A percentile compares a stretch with the other conserved stretches of the same genome.
Evolutionary conservation across 2,888 invertebrate species (phyloP).

Genomic region (Aelia acuminata): DNA sequence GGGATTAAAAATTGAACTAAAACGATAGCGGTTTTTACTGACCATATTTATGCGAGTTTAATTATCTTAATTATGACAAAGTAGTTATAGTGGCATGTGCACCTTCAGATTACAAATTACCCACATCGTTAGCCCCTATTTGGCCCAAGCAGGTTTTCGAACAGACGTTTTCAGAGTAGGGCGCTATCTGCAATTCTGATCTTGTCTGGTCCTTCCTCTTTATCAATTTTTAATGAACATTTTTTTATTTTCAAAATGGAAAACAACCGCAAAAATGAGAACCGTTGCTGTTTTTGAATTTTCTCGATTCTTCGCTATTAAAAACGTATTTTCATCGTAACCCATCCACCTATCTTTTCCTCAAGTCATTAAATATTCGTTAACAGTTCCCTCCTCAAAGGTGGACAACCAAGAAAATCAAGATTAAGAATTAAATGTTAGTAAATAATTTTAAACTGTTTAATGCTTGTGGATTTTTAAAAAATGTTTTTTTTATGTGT

Average conservation of each 20-base stretch:
- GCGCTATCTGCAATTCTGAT: not conserved
- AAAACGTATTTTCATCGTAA: not conserved
- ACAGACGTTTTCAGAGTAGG: not conserved
- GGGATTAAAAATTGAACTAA: no score
- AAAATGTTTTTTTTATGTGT: no score
- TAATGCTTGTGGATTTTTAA: no score
- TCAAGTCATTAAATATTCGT: not conserved
- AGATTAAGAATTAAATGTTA: no score
- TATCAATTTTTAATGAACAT: not conserved
- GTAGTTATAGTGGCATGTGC: not conserved
- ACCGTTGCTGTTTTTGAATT: not conserved
- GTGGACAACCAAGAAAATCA: no score
- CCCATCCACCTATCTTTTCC: not conserved
- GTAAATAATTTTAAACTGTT: no score
- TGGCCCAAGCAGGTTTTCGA: not conserved
- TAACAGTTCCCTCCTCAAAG: not conserved
- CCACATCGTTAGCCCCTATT: not conserved
- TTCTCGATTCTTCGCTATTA: not conserved
- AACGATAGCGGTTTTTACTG: no score
- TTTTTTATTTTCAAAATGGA: not conserved
- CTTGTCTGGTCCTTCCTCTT: not conserved
- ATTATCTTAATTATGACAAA: not conserved
- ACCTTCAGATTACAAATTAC: not conserved
- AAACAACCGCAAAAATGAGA: not conserved
- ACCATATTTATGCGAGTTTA: no score